phyloP scores from a whole-genome alignment of 2,888 invertebrate genomes.

The Drosophila fulvimacula region DNA sequence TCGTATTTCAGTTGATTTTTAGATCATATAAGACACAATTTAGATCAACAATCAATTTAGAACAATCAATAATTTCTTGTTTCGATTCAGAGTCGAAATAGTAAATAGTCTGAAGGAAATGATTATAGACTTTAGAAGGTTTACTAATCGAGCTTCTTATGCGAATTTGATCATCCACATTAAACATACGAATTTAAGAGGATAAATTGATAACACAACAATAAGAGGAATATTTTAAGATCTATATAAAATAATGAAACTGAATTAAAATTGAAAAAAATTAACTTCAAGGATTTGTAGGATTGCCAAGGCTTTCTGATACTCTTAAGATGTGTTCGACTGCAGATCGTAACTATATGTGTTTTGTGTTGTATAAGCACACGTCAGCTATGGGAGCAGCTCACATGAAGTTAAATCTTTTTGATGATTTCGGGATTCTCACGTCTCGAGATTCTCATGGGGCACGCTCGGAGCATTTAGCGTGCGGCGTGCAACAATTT shows the following conservation, averaged over 20 bases:
- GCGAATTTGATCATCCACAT: too few relatives aligned
- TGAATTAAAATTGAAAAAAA: too few relatives aligned
- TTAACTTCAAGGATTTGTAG: too few relatives aligned
- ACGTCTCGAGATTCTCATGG: conserved; percentile 47
- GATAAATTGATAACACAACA: too few relatives aligned
- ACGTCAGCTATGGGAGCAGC: neutral
- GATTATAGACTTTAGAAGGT: too few relatives aligned
- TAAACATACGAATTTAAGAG: too few relatives aligned
- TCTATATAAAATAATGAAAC: too few relatives aligned
- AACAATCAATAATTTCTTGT: too few relatives aligned
- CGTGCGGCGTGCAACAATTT: conserved; percentile 64
- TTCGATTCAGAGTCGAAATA: neutral
- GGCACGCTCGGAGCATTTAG: conserved; percentile 25
- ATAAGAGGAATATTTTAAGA: too few relatives aligned
- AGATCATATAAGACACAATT: neutral
- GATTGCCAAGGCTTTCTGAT: too few relatives aligned
- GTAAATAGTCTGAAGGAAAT: neutral
- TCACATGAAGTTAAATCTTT: neutral
- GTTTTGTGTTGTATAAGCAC: too few relatives aligned
- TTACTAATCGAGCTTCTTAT: too few relatives aligned
- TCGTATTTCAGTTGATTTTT: neutral
- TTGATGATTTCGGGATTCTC: conserved; percentile 42
- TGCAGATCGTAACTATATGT: neutral
- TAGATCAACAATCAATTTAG: neutral
- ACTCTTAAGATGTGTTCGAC: neutral